Base-by-base conservation (phyloP, 2,888 invertebrate species). In the Leistus spinibarbis region DNA sequence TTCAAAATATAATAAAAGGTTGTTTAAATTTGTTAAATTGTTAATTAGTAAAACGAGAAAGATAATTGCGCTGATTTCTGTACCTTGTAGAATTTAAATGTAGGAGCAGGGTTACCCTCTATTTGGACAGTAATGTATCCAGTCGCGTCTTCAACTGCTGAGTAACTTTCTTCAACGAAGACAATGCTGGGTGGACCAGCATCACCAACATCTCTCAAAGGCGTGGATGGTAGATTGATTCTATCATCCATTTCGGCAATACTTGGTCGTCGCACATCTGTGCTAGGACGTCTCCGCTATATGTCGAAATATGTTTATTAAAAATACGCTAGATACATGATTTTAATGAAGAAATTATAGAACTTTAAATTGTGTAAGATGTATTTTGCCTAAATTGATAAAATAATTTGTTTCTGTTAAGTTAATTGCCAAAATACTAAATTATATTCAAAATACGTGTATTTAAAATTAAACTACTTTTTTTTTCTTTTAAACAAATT, bases 121-220 rank as follows among this genome's bases (percentile, higher is more conserved):
- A 99, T 94, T 86, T 93, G 93, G 73, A 98, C 93, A 76, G 95
- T 95, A 84, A 98, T 92, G 86, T 96, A 97, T 70, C 95, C 98
- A 82, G 95, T 95, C 88, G 93, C 92, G 88, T 96, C 97, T 93
- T 99, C 99, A 86, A 96, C 93, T 76, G 97, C 97, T 63, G 97
- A 95, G 87, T 98, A 97, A 83, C 95, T 98, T 84, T 97, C 96
- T 85, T 97, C 95, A 62, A 95, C 93, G 86, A 97, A 96, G 79
- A 97, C 92, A 85, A 98, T 97, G 79, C 91, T 90, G 56, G 98
- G 96, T 79, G 96, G 95, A 77, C 95, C 96, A 79, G 91, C 91
- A 82, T 91, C 90, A 78, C 96, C 96, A 71, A 91, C 85, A 78
- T 94, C 90, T 84, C 91, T 92, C 79, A 98, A 88, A 65, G 98